Conservation (phyloP, 2,797 vertebrate genomes). For the Poeciliopsis turneri region DNA sequence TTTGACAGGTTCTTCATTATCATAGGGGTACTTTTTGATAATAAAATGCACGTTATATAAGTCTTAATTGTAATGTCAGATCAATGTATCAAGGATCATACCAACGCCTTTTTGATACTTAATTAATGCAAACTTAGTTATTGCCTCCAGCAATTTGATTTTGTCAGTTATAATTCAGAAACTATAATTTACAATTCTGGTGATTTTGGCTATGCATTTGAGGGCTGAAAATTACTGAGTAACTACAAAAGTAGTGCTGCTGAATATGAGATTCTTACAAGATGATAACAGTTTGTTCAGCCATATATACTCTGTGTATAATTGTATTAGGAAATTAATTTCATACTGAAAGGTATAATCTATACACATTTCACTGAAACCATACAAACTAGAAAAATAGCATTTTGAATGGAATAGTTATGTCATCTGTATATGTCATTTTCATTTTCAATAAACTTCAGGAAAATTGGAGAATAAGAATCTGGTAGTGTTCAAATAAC, state of each 20-base stretch:
- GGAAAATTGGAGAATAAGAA: not conserved
- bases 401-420: not conserved
- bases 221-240: too few species aligned
- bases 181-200: too few species aligned
- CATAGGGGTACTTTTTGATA: not conserved
- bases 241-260: too few species aligned
- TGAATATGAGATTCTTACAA: not conserved
- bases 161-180: too few species aligned
- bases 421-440: not conserved
- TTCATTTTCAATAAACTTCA: not conserved
- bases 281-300: not conserved
- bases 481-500: not conserved
- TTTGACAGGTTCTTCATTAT: not conserved
- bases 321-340: not conserved
- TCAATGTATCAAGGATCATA: too few species aligned
- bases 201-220: too few species aligned
- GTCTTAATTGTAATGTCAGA: too few species aligned
- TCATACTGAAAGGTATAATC: not conserved
- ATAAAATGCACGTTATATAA: not conserved
- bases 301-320: too few species aligned
- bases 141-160: too few species aligned
- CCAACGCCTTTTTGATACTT: too few species aligned
- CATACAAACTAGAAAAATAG: not conserved
- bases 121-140: too few species aligned
- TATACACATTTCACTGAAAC: not conserved